Conservation (phyloP, 2,888 invertebrate species). For the Anarsia innoxiella region DNA sequence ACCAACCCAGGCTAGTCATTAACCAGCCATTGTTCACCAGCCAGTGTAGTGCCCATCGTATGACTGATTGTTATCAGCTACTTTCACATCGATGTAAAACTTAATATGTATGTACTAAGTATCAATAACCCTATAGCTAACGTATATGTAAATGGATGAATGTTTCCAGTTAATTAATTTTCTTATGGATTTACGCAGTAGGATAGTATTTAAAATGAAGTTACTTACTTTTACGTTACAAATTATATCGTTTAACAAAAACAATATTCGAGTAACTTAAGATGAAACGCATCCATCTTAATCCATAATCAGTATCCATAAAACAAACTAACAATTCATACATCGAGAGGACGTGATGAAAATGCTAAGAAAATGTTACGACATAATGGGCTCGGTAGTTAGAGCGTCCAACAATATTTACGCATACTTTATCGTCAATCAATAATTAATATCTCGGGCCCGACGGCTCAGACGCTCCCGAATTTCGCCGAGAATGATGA, state of each 20-base stretch:
- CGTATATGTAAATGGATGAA: no score
- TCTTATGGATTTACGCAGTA: no score
- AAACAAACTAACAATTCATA: no score
- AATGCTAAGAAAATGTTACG: slow-evolving; percentile 14
- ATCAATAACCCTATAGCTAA: no score
- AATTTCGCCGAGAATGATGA: slow-evolving; percentile 71
- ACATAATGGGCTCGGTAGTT: slow-evolving; percentile 28
- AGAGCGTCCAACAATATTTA: slow-evolving; percentile 49
- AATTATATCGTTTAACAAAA: no score
- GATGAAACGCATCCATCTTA: no score
- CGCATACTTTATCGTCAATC: slow-evolving; percentile 69
- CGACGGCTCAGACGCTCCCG: slow-evolving; percentile 70
- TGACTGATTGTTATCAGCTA: slow-evolving; percentile 20
- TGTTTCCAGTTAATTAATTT: no score
- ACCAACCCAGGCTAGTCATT: slow-evolving; percentile 29
- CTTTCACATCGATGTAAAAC: slow-evolving; percentile 13
- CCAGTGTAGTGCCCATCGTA: slow-evolving; percentile 16
- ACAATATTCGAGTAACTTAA: no score
- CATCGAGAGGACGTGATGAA: slow-evolving; percentile 10
- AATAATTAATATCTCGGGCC: slow-evolving; percentile 72
- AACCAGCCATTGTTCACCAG: slow-evolving; percentile 24
- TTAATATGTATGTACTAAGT: background rate
- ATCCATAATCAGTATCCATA: no score
- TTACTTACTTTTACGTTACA: no score
- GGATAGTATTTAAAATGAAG: no score